Percentiles rank a stretch among this genome's conserved stretches.
Conservation (phyloP, 2,797 vertebrate genomes). For the Calcarius lapponicus region DNA sequence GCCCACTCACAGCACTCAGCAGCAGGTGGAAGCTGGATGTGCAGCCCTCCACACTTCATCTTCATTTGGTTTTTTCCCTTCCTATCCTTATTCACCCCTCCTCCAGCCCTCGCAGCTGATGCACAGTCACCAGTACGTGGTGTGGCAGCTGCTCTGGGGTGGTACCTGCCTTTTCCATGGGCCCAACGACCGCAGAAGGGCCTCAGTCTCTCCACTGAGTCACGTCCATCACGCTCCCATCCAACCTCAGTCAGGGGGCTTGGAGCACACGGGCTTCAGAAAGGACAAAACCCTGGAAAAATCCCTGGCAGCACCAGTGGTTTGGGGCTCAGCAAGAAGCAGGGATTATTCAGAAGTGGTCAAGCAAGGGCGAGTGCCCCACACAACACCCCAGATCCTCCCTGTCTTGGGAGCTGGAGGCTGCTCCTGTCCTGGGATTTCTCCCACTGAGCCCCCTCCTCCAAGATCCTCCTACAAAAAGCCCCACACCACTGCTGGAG, state of each 20-base stretch:
- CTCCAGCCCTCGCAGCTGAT: neutral
- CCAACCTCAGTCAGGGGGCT: neutral
- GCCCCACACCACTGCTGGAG: neutral
- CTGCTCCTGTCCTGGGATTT: neutral
- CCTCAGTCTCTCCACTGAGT: conserved; percentile 18
- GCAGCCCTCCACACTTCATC: neutral
- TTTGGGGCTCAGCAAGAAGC: neutral
- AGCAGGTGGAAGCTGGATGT: neutral
- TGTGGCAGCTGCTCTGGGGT: neutral
- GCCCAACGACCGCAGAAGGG: fast-evolving
- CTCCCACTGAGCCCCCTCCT: neutral
- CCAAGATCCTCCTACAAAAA: neutral
- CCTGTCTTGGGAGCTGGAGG: neutral
- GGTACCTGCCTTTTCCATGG: neutral
- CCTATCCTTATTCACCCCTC: neutral
- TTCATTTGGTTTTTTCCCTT: neutral
- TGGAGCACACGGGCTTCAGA: neutral
- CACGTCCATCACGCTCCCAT: neutral
- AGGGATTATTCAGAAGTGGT: neutral
- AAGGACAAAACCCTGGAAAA: neutral
- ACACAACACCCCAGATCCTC: fast-evolving
- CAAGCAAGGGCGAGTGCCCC: fast-evolving
- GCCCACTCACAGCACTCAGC: neutral
- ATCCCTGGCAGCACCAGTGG: neutral
- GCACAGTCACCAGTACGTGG: neutral